These are phyloP conservation scores for Bombus impatiens DNA, from an alignment of 1,140 invertebrate genomes.

Conservation along the genomic window DNA sequence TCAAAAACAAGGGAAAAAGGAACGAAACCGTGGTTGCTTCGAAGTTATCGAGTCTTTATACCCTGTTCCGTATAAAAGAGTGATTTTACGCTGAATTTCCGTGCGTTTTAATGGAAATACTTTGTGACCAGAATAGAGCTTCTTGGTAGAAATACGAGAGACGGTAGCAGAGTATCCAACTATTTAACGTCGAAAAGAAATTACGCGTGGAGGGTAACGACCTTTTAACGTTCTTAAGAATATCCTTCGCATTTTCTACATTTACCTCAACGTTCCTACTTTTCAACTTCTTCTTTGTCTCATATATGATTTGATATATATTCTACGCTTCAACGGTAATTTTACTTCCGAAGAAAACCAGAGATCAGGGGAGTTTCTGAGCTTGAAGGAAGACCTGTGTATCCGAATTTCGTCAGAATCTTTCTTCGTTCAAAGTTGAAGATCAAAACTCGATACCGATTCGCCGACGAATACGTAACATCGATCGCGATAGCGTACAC, in stretches of 20 bases:
- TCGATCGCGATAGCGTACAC: no score
- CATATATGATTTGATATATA: no score
- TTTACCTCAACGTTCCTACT: neutral
- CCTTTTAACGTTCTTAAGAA: neutral
- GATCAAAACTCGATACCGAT: no score
- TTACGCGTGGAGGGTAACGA: neutral
- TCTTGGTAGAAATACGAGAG: neutral
- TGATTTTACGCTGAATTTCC: conserved; percentile 11
- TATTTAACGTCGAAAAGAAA: neutral
- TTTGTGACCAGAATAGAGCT: neutral
- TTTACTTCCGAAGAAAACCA: no score
- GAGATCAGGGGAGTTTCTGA: no score
- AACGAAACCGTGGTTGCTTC: neutral
- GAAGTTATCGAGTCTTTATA: neutral
- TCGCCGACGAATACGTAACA: no score
- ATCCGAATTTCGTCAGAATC: no score
- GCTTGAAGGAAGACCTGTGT: no score
- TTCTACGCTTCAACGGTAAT: no score
- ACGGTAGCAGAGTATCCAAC: neutral
- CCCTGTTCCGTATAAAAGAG: neutral
- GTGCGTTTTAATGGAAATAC: neutral
- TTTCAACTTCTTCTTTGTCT: neutral
- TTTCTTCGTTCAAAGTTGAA: no score
- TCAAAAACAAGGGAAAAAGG: neutral
- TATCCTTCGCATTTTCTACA: neutral